Evolutionary conservation across 2,113 vertebrate species (phyloP).

Genomic region (Macquaria australasica): DNA sequence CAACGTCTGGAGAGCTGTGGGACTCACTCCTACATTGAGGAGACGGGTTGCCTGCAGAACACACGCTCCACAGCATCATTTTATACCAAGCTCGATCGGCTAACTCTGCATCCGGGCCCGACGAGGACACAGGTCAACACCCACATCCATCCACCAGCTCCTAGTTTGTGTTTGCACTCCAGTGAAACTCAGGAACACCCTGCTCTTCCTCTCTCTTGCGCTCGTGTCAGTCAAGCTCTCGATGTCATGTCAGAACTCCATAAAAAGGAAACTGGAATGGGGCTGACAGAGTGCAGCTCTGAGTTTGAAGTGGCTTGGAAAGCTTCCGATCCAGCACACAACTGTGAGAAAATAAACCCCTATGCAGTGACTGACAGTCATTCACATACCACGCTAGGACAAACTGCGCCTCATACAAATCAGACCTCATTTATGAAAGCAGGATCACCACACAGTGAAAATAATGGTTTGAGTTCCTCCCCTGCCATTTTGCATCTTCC

Average conservation of each 20-base stretch:
- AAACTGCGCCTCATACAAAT: slow-evolving; percentile 69
- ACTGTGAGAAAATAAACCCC: slow-evolving; percentile 60
- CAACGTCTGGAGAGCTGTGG: slow-evolving; percentile 80
- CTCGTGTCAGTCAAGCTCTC: slow-evolving; percentile 78
- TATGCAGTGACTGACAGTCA: slow-evolving; percentile 68
- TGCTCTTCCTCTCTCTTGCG: slow-evolving; percentile 75
- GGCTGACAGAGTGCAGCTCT: slow-evolving; percentile 77
- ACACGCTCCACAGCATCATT: slow-evolving; percentile 69
- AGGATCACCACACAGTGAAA: slow-evolving; percentile 60
- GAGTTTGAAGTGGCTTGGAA: slow-evolving; percentile 81
- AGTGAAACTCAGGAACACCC: slow-evolving; percentile 80
- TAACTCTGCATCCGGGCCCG: slow-evolving; percentile 55
- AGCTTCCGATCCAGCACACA: slow-evolving; percentile 65
- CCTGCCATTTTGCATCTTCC: slow-evolving; percentile 81
- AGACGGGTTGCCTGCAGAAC: slow-evolving; percentile 84
- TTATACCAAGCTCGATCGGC: slow-evolving; percentile 65
- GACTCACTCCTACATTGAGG: slow-evolving; percentile 85
- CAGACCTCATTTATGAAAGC: slow-evolving; percentile 67
- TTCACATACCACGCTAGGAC: slow-evolving; percentile 42
- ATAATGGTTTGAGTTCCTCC: slow-evolving; percentile 71
- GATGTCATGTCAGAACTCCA: slow-evolving; percentile 76
- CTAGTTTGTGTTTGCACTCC: slow-evolving; percentile 74
- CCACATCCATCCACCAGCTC: slow-evolving; percentile 71
- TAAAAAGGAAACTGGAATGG: slow-evolving; percentile 66
- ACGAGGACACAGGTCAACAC: slow-evolving; percentile 55